Percentiles rank a stretch among this genome's conserved stretches.
These are phyloP conservation scores for Drosophila picticornis DNA, from an alignment of 2,888 invertebrate genomes.

Conservation along the genomic window DNA sequence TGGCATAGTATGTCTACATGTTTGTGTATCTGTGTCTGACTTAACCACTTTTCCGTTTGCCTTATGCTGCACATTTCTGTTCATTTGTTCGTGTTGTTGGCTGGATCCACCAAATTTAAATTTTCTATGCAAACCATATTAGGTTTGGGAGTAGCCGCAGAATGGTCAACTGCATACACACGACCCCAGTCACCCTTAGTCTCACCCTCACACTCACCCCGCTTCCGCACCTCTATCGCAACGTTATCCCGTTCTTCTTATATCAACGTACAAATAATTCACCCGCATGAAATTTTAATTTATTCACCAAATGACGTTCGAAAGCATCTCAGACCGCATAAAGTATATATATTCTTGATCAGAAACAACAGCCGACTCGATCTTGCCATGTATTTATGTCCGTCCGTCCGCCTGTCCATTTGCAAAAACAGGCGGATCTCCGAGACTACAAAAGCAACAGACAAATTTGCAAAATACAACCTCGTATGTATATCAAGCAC, in stretches of 20 bases:
- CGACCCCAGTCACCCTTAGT: background rate
- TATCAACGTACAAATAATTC: background rate
- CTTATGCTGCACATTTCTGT: conserved; percentile 34
- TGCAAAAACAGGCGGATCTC: background rate
- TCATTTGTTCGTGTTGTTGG: conserved; percentile 31
- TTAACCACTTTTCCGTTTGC: conserved; percentile 11
- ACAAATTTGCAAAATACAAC: background rate
- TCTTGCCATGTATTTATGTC: no score
- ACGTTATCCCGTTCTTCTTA: background rate
- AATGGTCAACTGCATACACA: background rate
- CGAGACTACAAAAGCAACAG: background rate
- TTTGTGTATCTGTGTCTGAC: conserved; percentile 2
- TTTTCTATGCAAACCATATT: conserved; percentile 24
- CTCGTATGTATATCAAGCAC: background rate
- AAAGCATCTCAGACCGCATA: background rate
- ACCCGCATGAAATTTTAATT: conserved; percentile 1
- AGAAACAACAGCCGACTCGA: no score
- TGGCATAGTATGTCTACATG: background rate
- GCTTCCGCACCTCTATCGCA: background rate
- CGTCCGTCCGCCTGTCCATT: no score
- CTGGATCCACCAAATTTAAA: conserved; percentile 40
- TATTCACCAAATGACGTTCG: conserved; percentile 2
- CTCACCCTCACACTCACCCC: background rate
- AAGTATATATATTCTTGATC: background rate
- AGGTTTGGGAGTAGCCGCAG: background rate